Percentiles rank a stretch among this genome's conserved stretches.
Evolutionary conservation across 2,797 vertebrate genomes (phyloP).

Genomic region (Gallinago solitaria): DNA sequence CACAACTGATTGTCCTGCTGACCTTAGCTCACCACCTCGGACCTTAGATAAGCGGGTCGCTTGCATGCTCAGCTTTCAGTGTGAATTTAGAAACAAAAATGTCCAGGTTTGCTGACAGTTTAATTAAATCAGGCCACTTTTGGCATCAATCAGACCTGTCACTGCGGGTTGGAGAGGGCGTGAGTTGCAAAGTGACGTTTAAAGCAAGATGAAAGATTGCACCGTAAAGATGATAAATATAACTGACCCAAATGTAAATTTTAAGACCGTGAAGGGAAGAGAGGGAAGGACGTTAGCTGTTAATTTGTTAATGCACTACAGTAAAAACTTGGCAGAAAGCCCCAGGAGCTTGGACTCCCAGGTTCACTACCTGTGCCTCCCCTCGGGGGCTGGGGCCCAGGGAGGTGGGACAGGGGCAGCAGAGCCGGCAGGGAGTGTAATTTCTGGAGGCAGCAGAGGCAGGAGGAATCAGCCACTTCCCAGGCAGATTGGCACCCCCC

Average conservation of each 20-base stretch:
- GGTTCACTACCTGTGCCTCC: background rate
- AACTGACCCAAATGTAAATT: conserved; percentile 53
- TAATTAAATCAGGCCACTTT: conserved; percentile 72
- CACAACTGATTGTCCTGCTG: conserved; percentile 18
- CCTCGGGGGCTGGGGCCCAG: background rate
- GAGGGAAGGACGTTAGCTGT: background rate
- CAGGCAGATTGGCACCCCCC: background rate
- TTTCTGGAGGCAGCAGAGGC: background rate
- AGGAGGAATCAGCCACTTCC: background rate
- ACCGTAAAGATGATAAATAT: conserved; percentile 47
- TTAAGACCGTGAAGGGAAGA: background rate
- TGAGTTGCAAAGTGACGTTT: conserved; percentile 16
- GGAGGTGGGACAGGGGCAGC: background rate
- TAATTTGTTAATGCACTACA: conserved; percentile 37
- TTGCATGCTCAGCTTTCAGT: conserved; percentile 41
- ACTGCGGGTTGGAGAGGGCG: conserved; percentile 7
- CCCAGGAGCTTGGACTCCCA: background rate
- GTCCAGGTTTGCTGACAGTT: conserved; percentile 66
- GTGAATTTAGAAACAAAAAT: conserved; percentile 52
- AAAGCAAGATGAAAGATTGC: conserved; percentile 37
- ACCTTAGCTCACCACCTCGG: conserved; percentile 61
- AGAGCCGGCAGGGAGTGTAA: background rate
- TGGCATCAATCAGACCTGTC: conserved; percentile 56
- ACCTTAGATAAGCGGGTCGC: conserved; percentile 65
- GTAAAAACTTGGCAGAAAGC: background rate